Conservation (phyloP, 2,888 invertebrate genomes). For the Corbicula japonica region DNA sequence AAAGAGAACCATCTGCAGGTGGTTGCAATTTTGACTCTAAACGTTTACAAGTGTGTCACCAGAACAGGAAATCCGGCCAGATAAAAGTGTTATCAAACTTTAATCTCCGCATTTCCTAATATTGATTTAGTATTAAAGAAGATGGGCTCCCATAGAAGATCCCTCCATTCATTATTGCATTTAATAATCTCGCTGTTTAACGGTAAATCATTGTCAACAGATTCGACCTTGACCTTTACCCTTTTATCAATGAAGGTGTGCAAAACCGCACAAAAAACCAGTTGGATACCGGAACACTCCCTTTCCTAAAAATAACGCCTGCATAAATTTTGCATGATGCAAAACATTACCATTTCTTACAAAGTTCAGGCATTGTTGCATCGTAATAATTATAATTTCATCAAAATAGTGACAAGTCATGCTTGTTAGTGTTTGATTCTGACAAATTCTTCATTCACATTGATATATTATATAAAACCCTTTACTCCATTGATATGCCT, state of each 20-base stretch:
- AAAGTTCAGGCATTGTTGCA: no score
- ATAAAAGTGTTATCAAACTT: constrained; percentile 29
- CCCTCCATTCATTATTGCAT: constrained; percentile 21
- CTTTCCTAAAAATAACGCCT: constrained; percentile 6
- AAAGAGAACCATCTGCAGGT: no score
- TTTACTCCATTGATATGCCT: no score
- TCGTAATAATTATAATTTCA: no score
- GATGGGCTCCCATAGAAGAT: constrained; percentile 12
- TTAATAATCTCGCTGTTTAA: constrained; percentile 24
- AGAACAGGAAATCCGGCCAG: constrained; percentile 48
- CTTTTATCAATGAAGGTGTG: constrained; percentile 2
- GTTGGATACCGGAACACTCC: constrained; percentile 15
- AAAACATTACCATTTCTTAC: no score
- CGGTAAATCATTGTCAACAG: constrained; percentile 28
- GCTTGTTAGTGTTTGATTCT: no score
- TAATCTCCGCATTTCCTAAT: constrained; percentile 41
- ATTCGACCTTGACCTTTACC: constrained; percentile 9
- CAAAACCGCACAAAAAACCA: neutral
- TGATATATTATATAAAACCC: no score
- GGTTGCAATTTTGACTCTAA: neutral
- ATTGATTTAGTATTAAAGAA: constrained; percentile 38
- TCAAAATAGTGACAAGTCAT: no score
- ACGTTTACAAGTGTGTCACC: constrained; percentile 33
- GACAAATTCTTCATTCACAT: no score
- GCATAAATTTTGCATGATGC: no score